Evolutionary conservation across 2,113 vertebrate genomes (phyloP).

Genomic region (Xyrauchen texanus): DNA sequence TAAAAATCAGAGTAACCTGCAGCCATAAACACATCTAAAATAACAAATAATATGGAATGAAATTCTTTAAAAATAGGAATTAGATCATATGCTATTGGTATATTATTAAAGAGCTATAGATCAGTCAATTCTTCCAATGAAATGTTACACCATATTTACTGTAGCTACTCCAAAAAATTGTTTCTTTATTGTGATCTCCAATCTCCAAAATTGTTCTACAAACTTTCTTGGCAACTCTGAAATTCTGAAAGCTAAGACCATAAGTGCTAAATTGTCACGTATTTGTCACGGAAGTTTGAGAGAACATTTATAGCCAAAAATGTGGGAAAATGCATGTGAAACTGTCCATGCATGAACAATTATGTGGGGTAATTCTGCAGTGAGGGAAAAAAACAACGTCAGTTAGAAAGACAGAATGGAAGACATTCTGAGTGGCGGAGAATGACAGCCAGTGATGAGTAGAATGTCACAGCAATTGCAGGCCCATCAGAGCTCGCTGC

Average conservation of each 20-base stretch:
- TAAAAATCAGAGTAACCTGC: too few species aligned
- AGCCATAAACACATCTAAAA: too few species aligned
- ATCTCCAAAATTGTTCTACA: too few species aligned
- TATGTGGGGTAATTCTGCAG: conserved; percentile 70
- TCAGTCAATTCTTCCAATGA: too few species aligned
- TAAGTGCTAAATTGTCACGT: background rate
- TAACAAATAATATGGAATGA: too few species aligned
- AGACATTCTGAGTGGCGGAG: conserved; percentile 80
- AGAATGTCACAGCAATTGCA: conserved; percentile 99
- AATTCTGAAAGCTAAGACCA: background rate
- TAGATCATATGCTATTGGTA: too few species aligned
- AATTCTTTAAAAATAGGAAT: too few species aligned
- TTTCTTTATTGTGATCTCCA: too few species aligned
- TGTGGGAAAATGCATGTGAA: background rate
- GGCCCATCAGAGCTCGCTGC: conserved; percentile 94
- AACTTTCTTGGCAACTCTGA: too few species aligned
- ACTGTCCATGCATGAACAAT: background rate
- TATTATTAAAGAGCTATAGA: too few species aligned
- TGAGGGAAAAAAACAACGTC: background rate
- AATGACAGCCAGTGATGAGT: conserved; percentile 91
- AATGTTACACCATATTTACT: too few species aligned
- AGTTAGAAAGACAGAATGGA: conserved; percentile 68
- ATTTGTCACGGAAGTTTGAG: background rate
- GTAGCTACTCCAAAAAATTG: too few species aligned
- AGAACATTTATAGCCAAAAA: conserved; percentile 1